phyloP scores from a whole-genome alignment of 1,140 invertebrate species.

The Parasteatoda tepidariorum region DNA sequence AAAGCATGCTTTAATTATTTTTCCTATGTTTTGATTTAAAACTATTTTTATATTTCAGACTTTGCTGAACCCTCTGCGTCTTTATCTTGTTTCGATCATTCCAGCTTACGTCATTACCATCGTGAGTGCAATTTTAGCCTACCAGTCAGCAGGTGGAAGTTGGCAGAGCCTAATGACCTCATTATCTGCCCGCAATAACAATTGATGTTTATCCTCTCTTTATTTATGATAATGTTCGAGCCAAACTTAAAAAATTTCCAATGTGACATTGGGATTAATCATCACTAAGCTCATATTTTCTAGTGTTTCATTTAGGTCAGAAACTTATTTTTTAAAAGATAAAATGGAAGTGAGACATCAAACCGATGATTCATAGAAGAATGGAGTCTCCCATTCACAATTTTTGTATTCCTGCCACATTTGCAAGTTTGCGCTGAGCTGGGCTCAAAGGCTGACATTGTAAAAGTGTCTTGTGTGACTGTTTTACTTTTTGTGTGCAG shows the following conservation, averaged over 20 bases:
- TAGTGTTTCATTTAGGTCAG: conserved; percentile 42
- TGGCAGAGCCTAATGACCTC: conserved; percentile 64
- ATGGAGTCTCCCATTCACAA: conserved; percentile 6
- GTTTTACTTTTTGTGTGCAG: neutral
- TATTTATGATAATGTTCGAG: neutral
- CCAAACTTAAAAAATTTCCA: neutral
- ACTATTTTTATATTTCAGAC: conserved; percentile 72
- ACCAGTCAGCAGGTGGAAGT: conserved; percentile 80
- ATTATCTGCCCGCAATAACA: conserved; percentile 57
- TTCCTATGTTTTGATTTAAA: neutral
- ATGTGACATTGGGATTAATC: conserved; percentile 2
- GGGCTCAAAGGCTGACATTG: conserved; percentile 16
- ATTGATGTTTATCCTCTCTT: conserved; percentile 33
- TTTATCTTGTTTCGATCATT: conserved; percentile 79
- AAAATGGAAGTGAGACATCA: neutral
- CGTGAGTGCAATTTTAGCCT: conserved; percentile 78
- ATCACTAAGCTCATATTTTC: conserved; percentile 51
- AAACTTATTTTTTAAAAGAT: conserved; percentile 54
- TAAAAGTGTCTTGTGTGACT: neutral
- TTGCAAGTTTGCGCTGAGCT: neutral
- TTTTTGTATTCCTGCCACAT: conserved; percentile 48
- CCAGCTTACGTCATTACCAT: conserved; percentile 79
- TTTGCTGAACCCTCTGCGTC: conserved; percentile 80
- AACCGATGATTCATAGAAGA: too few species aligned
- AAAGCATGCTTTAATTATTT: too few species aligned